These are phyloP conservation scores for Drosophila sp. DNA, from an alignment of 1,140 invertebrate species.

Conservation along the genomic window DNA sequence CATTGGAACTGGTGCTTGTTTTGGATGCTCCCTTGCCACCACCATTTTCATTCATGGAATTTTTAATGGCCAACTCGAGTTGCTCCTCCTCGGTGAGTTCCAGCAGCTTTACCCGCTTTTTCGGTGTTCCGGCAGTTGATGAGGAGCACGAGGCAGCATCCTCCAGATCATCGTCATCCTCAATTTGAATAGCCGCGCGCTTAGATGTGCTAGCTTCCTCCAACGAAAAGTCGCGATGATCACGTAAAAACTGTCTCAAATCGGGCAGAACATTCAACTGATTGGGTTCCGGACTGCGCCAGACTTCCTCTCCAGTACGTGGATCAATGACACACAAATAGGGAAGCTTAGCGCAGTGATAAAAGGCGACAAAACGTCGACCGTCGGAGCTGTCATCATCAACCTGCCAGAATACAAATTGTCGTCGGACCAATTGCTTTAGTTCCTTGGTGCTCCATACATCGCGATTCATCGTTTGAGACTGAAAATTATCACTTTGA, in stretches of 20 bases:
- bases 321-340: constrained; percentile 91
- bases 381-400: constrained; percentile 90
- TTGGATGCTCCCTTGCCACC: constrained; percentile 30
- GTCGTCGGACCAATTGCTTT: constrained; percentile 88
- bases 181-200: constrained; percentile 48
- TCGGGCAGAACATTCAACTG: constrained; percentile 68
- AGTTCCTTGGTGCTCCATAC: constrained; percentile 90
- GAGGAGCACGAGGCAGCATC: constrained; percentile 42
- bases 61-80: constrained; percentile 77
- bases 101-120: constrained; percentile 67
- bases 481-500: constrained; percentile 91
- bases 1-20: constrained; percentile 39
- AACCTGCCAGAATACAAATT: constrained; percentile 93
- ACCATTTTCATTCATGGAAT: constrained; percentile 79
- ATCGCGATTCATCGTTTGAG: constrained; percentile 91
- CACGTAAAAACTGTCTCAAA: constrained; percentile 66
- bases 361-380: constrained; percentile 89
- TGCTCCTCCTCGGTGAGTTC: constrained; percentile 82
- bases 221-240: constrained; percentile 71
- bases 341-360: constrained; percentile 88
- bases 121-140: constrained; percentile 51
- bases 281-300: constrained; percentile 71
- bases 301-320: constrained; percentile 88
- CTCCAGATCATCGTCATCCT: constrained; percentile 54
- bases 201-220: constrained; percentile 70